Base-by-base conservation (phyloP, 2,113 vertebrate genomes). In the Ochotona curzoniae region DNA sequence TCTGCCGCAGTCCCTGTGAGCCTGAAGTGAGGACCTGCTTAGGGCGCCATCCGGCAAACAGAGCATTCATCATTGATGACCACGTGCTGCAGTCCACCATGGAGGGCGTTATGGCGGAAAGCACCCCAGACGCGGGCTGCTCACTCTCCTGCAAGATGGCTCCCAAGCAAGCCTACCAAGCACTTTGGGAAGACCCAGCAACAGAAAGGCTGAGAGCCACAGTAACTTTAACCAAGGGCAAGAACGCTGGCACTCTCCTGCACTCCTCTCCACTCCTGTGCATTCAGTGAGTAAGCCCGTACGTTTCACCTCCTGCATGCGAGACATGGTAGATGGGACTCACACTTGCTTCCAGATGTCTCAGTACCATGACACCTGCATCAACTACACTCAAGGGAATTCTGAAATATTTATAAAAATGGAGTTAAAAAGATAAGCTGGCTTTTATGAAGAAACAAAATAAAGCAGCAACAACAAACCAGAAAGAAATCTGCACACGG, bases 261-360 rank as follows among this genome's bases (percentile, higher is more conserved):
- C 69, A 54, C 8, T 17, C 18, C 57, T 44, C 3, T 25, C 32
- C 49, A 13, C 13, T 13, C 5, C 10, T 1, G 7, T 4, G 28
- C n/a, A 7, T 35, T 44, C n/a, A 69, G 82, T 35, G 18, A 44
- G 20, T 11, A 25, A 66, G 66, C 2, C 17, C 23, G 47, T 44
- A 30, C 0, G 11, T 15, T 57, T 28, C 6, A 12, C 12, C 18
- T 35, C 1, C 51, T n/a, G 12, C 26, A 32, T 26, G 13, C 1
- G 63, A 32, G 75, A 23, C 38, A 10, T 23, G 18, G 17, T 26
- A 32, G 14, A 25, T 14, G 74, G 84, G 60, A 44, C 18, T 44
- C 4, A 74, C 11, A 25, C n/a, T 38, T 64, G 13, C 38, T 44
- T 44, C 38, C 38, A 44, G 38, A 6, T 44, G n/a, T 20, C 28